Evolutionary conservation across 2,797 vertebrate genomes (phyloP).

Genomic region (Gadopsis bispinosus): DNA sequence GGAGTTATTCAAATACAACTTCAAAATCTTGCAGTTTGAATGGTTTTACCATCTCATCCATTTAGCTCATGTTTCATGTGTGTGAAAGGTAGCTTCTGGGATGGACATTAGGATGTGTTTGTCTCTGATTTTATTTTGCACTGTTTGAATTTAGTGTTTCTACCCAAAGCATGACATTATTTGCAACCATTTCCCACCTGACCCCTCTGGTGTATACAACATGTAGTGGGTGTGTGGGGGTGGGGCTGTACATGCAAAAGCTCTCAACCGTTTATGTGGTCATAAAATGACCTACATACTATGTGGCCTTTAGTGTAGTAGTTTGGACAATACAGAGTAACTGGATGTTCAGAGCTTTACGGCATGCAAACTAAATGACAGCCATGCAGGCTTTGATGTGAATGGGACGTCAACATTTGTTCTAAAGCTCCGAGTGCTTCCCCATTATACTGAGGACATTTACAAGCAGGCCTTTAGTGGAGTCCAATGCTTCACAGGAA

Average conservation of each 20-base stretch:
- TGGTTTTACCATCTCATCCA: not conserved
- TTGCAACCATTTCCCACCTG: not conserved
- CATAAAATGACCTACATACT: conserved; percentile 48
- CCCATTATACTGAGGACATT: conserved; percentile 16
- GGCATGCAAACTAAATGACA: conserved; percentile 5
- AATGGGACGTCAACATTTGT: conserved; percentile 4
- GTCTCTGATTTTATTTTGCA: not conserved
- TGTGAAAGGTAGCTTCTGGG: not conserved
- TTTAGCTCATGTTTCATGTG: not conserved
- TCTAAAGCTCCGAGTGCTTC: conserved; percentile 22
- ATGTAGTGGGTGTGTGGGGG: not conserved
- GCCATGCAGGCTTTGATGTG: not conserved
- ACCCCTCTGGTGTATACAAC: not conserved
- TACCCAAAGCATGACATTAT: not conserved
- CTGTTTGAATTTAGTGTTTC: conserved; percentile 9
- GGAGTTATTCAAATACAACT: not conserved
- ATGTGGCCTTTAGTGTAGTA: conserved; percentile 9
- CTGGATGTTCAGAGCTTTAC: conserved; percentile 27
- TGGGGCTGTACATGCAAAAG: conserved; percentile 15
- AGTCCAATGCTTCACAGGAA: conserved; percentile 16
- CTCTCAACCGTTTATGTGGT: not conserved
- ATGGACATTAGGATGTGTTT: not conserved
- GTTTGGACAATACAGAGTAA: conserved; percentile 25
- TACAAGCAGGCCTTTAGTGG: conserved; percentile 40
- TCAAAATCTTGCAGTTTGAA: not conserved